Percentiles rank a stretch among this genome's conserved stretches.
Evolutionary conservation across 2,888 invertebrate genomes (phyloP).

Genomic region (Hoplodrina ambigua): DNA sequence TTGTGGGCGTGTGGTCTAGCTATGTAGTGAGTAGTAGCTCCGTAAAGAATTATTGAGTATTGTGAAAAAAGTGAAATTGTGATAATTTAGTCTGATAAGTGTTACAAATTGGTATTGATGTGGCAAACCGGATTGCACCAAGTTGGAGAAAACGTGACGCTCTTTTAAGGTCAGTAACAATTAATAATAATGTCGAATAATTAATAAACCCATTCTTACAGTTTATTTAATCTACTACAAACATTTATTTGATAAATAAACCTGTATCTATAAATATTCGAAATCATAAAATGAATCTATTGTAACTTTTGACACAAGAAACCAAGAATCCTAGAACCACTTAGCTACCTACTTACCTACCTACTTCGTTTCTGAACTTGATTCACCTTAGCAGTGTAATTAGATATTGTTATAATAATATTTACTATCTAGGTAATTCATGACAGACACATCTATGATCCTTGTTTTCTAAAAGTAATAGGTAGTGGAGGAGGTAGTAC

Average conservation of each 20-base stretch:
- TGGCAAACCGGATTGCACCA: conserved; percentile 88
- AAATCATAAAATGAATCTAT: not conserved
- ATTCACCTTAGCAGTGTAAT: too few relatives aligned
- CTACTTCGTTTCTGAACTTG: not conserved
- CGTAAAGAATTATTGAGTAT: conserved; percentile 58
- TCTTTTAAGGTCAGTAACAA: conserved; percentile 85
- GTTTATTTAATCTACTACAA: not conserved
- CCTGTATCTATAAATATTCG: not conserved
- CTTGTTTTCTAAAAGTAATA: too few relatives aligned
- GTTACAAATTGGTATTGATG: conserved; percentile 85
- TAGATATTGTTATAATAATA: too few relatives aligned
- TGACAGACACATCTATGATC: too few relatives aligned
- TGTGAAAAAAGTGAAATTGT: conserved; percentile 75
- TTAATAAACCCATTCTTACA: conserved; percentile 22
- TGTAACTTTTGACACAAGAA: not conserved
- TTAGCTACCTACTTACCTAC: not conserved
- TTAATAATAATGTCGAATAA: conserved; percentile 48
- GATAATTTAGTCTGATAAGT: conserved; percentile 76
- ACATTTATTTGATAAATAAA: not conserved
- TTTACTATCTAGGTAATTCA: too few relatives aligned
- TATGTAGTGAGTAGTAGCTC: conserved; percentile 56
- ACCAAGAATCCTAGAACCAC: not conserved
- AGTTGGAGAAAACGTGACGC: conserved; percentile 86
- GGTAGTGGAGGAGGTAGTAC: too few relatives aligned
- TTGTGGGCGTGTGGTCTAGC: conserved; percentile 79